Base-by-base conservation (phyloP, 2,113 vertebrate genomes). In the Muntiacus reevesi region DNA sequence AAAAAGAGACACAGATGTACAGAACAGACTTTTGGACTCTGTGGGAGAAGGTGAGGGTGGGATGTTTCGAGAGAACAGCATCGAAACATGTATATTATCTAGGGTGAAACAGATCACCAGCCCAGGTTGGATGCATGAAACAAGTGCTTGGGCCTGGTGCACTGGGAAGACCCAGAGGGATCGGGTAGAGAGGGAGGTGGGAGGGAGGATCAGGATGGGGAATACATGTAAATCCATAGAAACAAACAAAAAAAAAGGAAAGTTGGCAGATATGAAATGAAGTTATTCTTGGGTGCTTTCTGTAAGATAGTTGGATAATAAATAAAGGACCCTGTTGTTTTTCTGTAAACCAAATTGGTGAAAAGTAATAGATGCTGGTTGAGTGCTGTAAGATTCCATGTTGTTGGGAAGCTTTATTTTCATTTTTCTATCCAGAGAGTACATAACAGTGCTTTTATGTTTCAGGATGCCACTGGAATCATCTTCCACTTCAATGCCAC, bases 381-480 rank as follows among this genome's bases (percentile, higher is more conserved):
- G 59, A 74, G 50, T 85, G 25, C 50, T 9, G 0, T 92, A 91
- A 87, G 84, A 62, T 83, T 97, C 45, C 27, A 67, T 87, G 54
- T 64, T 87, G 40, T 52, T 93, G 36, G 36, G 6, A 92, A 86
- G 78, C 59, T 88, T 15, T 91, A 21, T 83, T 97, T 95, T 95
- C 13, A 0, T 96, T 96, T 25, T 23, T 89, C 1, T 57, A 5
- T 91, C 7, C 43, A 19, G 33, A 91, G 47, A 79, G 30, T 84
- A 25, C 94, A 6, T 97, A 96, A 96, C 52, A 28, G 15, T 86
- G 36, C 45, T 96, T 94, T 95, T 94, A 33, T 97, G 54, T 95
- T 98, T 94, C 90, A 98, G 98, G 96, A 98, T 98, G 98, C 67
- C 98, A 67, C 64, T 98, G 97, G 97, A 97, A 60, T 97, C 97